Base-by-base conservation (phyloP, 2,113 vertebrate genomes). In the Cheilinus undulatus region DNA sequence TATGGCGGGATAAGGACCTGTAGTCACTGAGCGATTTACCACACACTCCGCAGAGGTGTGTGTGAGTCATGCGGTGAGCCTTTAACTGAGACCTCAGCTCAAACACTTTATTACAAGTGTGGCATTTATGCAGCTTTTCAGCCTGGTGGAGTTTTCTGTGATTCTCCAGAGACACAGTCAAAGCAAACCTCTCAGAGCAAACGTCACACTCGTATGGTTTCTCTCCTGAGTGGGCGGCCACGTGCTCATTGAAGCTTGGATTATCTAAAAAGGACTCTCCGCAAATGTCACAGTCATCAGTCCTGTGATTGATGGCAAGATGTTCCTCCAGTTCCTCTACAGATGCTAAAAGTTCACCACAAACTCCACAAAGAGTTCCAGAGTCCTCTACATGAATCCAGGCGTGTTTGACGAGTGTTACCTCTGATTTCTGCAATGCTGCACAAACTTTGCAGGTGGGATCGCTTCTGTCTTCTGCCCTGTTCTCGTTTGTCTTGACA, bases 1-100 rank as follows among this genome's bases (percentile, higher is more conserved):
- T 88, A 72, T 90, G 88, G 54, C 86, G 88, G 15, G 63, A 65
- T 0, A 90, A 22, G 0, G 88, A 88, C 0, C 86, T 42, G 70
- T 45, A 60, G 81, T 87, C 78, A 9, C 78, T 65, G 53, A 90
- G 81, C 13, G 79, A 71, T 26, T 84, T 87, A 0, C 85, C 86
- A 13, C 89, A 88, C 7, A 87, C 62, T 1, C 83, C 85, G 0
- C 88, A 90, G 0, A 83, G 73, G 48, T 81, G 73, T 2, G 0
- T 1, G 56, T 61, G 73, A 9, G 59, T 52, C 38, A 24, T 12
- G 40, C 20, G 24, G 57, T 73, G 77, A 49, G 32, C 40, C 3
- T 63, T 57, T 0, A 80, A 2, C 69, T 76, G 58, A 9, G 70
- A 54, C 46, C 62, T 54, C 40, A 34, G 28, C 0, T 49, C 42